Evolutionary conservation across 2,888 invertebrate species (phyloP).

Genomic region (Margaritifera margaritifera): DNA sequence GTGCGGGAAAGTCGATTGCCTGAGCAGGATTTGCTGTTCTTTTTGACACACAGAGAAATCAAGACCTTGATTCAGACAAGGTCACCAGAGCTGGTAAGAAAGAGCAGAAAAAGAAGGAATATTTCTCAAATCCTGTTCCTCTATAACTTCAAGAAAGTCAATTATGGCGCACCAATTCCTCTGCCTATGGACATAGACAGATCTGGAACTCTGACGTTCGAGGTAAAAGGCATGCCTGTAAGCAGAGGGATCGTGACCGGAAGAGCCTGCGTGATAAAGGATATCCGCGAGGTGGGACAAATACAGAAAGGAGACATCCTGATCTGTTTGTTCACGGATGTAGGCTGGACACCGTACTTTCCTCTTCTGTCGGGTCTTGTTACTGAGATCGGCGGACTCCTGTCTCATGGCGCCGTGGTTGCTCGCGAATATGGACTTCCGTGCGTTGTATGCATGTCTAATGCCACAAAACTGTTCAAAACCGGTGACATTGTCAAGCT

Average conservation of each 20-base stretch:
- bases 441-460: conserved; percentile 82
- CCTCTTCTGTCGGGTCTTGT: conserved; percentile 84
- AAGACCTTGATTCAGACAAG: conserved; percentile 75
- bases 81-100: conserved; percentile 75
- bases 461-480: conserved; percentile 79
- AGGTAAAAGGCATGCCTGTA: conserved; percentile 79
- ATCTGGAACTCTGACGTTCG: conserved; percentile 8
- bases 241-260: conserved; percentile 81
- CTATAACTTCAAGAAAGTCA: not conserved
- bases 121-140: conserved; percentile 72
- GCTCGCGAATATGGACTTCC: conserved; percentile 88
- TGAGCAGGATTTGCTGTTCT: conserved; percentile 79
- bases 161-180: conserved; percentile 2
- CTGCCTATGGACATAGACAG: not conserved
- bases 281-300: conserved; percentile 78
- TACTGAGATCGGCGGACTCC: conserved; percentile 86
- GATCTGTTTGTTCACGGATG: conserved; percentile 84
- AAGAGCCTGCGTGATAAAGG: conserved; percentile 82
- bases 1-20: conserved; percentile 79
- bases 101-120: conserved; percentile 80
- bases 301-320: conserved; percentile 80
- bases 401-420: conserved; percentile 89
- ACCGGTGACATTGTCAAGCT: conserved; percentile 75
- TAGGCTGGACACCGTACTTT: conserved; percentile 89
- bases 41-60: conserved; percentile 80